Percentiles rank a stretch among this genome's conserved stretches.
Conservation (phyloP, 2,888 invertebrate genomes). For the Conchocele bisecta region DNA sequence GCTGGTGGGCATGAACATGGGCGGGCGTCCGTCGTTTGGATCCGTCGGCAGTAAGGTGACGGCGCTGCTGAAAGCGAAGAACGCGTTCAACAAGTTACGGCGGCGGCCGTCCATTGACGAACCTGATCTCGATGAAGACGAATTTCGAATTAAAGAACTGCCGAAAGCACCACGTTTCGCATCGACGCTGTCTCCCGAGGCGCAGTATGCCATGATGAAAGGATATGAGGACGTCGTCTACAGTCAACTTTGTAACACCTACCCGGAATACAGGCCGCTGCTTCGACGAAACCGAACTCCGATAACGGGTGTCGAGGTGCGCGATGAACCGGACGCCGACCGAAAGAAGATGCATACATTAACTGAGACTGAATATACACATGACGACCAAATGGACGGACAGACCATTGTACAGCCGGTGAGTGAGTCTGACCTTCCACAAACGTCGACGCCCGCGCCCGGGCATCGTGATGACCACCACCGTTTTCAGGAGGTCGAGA, state of each 20-base stretch:
- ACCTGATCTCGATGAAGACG: conserved; percentile 35
- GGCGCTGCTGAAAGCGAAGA: conserved; percentile 53
- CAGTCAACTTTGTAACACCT: conserved; percentile 56
- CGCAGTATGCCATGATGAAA: conserved; percentile 80
- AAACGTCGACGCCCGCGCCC: conserved; percentile 19
- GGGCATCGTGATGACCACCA: neutral
- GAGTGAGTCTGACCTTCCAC: conserved; percentile 23
- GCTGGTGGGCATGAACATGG: neutral
- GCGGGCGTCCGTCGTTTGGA: conserved; percentile 37
- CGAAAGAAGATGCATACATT: neutral
- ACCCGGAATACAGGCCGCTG: conserved; percentile 62
- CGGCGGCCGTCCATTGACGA: conserved; percentile 22
- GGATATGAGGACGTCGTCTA: conserved; percentile 79
- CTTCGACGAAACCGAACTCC: conserved; percentile 71
- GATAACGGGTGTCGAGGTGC: conserved; percentile 31
- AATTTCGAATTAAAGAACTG: conserved; percentile 64
- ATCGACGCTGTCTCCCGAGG: conserved; percentile 77
- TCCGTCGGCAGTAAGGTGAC: conserved; percentile 57
- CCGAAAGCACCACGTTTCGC: conserved; percentile 76
- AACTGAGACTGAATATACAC: neutral
- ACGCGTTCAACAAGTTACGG: conserved; percentile 51
- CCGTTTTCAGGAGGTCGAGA: neutral
- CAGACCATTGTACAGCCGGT: conserved; percentile 5
- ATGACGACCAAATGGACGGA: conserved; percentile 5
- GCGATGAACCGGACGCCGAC: neutral